Percentiles rank a stretch among this genome's conserved stretches.
These are phyloP conservation scores for Chelon auratus DNA, from an alignment of 2,797 vertebrate species.

Conservation along the genomic window DNA sequence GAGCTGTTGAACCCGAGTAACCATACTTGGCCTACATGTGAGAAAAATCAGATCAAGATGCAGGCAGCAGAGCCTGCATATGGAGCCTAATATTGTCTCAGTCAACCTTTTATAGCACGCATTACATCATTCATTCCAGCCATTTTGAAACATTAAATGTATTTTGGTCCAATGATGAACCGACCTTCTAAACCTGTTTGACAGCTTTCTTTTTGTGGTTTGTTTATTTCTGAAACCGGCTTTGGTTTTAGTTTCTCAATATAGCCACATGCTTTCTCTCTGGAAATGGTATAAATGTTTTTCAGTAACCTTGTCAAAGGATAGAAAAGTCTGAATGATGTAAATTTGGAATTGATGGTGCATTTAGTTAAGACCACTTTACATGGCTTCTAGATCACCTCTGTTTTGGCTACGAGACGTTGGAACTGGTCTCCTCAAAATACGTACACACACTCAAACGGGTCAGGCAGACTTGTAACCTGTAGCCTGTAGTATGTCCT, in stretches of 20 bases:
- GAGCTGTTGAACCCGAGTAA: constrained; percentile 58
- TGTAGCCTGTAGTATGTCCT: background rate
- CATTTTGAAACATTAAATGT: constrained; percentile 53
- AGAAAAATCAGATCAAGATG: constrained; percentile 40
- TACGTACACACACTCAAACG: background rate
- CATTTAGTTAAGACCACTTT: background rate
- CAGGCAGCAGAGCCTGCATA: constrained; percentile 30
- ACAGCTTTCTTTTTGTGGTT: constrained; percentile 7
- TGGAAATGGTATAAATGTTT: background rate
- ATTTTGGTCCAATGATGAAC: constrained; percentile 18
- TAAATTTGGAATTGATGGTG: background rate
- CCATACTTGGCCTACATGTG: constrained; percentile 57
- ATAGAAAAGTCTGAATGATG: background rate
- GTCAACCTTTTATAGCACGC: constrained; percentile 45
- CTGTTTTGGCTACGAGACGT: too few relatives aligned
- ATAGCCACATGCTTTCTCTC: constrained; percentile 1
- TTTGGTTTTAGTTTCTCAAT: background rate
- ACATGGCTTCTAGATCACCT: background rate
- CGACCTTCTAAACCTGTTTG: constrained; percentile 8
- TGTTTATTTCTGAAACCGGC: background rate
- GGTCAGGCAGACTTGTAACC: background rate
- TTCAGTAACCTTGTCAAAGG: background rate
- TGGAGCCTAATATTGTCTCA: constrained; percentile 42
- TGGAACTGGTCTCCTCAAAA: background rate
- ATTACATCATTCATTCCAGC: constrained; percentile 52